Evolutionary conservation across 2,888 invertebrate genomes (phyloP).

Genomic region (Drosophila eohydei): DNA sequence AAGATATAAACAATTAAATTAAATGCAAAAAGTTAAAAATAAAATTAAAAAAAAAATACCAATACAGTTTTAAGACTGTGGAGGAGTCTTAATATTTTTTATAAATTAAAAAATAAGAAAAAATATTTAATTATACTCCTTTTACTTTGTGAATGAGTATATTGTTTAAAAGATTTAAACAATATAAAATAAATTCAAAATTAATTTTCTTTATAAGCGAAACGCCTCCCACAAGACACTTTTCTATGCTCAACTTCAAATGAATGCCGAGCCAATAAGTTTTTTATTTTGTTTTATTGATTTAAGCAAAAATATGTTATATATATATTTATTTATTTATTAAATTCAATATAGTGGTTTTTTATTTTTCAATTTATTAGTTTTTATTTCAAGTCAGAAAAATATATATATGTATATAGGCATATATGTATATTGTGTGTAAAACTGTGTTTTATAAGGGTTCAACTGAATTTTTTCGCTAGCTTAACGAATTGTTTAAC

Average conservation of each 20-base stretch:
- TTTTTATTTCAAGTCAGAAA: constrained; percentile 68
- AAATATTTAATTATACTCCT: background rate
- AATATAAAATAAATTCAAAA: too few relatives aligned
- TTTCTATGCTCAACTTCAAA: background rate
- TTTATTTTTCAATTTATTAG: constrained; percentile 40
- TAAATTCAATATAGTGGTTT: constrained; percentile 46
- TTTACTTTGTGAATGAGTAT: too few relatives aligned
- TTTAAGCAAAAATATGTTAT: constrained; percentile 66
- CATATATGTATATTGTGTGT: constrained; percentile 43
- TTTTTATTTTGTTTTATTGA: constrained; percentile 37
- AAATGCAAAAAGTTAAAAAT: too few relatives aligned
- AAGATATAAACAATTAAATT: background rate
- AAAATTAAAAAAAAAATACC: background rate
- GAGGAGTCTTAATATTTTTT: background rate
- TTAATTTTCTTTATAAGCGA: too few relatives aligned
- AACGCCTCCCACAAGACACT: background rate
- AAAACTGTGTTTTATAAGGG: constrained; percentile 52
- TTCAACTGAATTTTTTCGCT: constrained; percentile 49
- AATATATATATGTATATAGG: constrained; percentile 48
- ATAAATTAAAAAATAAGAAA: background rate
- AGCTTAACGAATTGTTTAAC: constrained; percentile 46
- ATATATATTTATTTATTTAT: constrained; percentile 25
- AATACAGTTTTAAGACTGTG: too few relatives aligned
- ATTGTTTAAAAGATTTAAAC: too few relatives aligned
- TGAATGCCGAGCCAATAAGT: background rate